Percentiles rank a stretch among this genome's conserved stretches.
Evolutionary conservation across 2,797 vertebrate species (phyloP).

Genomic region (Remorina albescens): DNA sequence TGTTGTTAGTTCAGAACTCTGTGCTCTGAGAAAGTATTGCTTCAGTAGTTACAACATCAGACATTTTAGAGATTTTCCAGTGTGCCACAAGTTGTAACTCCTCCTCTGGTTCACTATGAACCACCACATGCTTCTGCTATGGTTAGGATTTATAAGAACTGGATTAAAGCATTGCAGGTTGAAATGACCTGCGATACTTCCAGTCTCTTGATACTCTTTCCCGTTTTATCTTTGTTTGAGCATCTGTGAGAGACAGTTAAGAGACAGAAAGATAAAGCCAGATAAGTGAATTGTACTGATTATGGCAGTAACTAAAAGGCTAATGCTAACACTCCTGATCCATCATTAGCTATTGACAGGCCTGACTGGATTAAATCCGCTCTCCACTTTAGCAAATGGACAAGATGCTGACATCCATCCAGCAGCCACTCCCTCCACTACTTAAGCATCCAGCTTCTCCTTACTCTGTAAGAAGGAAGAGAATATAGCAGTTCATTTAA

Average conservation of each 20-base stretch:
- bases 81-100: too few relatives aligned
- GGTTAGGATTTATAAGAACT: background rate
- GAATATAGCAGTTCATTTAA: background rate
- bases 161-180: background rate
- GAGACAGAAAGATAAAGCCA: background rate
- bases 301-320: constrained; percentile 19
- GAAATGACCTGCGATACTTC: background rate
- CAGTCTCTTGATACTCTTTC: background rate
- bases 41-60: too few relatives aligned
- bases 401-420: constrained; percentile 21
- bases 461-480: background rate
- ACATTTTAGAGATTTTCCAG: too few relatives aligned
- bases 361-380: constrained; percentile 46
- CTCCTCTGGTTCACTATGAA: too few relatives aligned
- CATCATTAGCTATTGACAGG: constrained; percentile 38
- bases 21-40: too few relatives aligned
- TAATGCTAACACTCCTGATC: constrained; percentile 39
- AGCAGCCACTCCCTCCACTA: constrained; percentile 31
- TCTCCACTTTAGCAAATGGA: constrained; percentile 53
- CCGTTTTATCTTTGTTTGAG: background rate
- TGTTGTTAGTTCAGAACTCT: too few relatives aligned
- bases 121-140: background rate
- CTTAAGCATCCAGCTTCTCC: background rate
- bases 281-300: constrained; percentile 20
- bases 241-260: background rate